A percentile compares a stretch with the other conserved stretches of the same genome.
These are phyloP conservation scores for Scatophagus argus DNA, from an alignment of 2,113 vertebrate genomes.

Conservation along the genomic window DNA sequence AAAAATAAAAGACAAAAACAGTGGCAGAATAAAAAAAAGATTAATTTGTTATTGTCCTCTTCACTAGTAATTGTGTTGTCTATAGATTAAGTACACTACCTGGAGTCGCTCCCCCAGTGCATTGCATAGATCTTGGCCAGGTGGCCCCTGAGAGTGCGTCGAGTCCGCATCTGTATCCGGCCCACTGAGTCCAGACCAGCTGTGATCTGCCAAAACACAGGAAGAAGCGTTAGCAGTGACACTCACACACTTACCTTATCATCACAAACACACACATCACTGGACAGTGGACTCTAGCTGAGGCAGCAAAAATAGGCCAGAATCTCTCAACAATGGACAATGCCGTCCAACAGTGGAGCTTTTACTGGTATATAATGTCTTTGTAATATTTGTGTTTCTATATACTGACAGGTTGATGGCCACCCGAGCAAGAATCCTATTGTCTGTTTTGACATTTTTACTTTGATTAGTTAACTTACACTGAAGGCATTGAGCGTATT, in stretches of 20 bases:
- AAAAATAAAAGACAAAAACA: not conserved
- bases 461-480: not conserved
- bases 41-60: not conserved
- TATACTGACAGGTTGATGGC: not conserved
- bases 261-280: conserved; percentile 26
- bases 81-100: conserved; percentile 78
- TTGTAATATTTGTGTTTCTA: not conserved
- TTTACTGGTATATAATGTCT: not conserved
- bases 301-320: conserved; percentile 6
- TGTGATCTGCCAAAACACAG: conserved; percentile 90
- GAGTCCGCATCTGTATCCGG: conserved; percentile 96
- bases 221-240: conserved; percentile 54
- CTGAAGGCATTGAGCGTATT: not conserved
- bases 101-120: conserved; percentile 98
- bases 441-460: not conserved
- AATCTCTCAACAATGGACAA: not conserved
- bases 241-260: conserved; percentile 27
- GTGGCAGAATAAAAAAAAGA: not conserved
- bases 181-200: conserved; percentile 96
- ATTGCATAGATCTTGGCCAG: conserved; percentile 99
- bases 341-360: not conserved
- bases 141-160: conserved; percentile 95
- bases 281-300: conserved; percentile 18
- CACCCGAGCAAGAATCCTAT: not conserved
- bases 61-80: not conserved